Conservation (phyloP, 2,113 vertebrate genomes). For the Megatriorchis doriae region DNA sequence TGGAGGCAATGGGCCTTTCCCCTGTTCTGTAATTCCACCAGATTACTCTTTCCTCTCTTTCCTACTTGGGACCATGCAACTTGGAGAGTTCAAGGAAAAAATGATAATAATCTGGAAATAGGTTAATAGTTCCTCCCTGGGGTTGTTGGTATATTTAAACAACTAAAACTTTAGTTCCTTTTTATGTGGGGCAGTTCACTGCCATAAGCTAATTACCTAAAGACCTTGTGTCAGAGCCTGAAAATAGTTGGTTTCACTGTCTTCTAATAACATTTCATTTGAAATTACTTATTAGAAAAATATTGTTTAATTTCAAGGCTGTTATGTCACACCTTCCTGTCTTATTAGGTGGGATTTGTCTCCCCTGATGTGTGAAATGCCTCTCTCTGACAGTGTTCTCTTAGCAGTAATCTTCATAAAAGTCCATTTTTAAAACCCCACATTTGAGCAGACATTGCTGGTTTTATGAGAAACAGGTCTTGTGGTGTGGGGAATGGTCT, state of each 20-base stretch:
- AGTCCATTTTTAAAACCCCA: not conserved
- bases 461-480: not conserved
- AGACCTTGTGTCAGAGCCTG: not conserved
- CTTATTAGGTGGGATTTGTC: not conserved
- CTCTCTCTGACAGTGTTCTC: rapidly evolving
- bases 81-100: not conserved
- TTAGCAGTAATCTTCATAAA: not conserved
- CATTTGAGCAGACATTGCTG: not conserved
- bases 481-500: not conserved
- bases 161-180: not conserved
- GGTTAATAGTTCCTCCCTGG: not conserved
- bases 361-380: not conserved
- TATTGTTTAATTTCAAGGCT: not conserved
- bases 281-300: not conserved
- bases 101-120: not conserved
- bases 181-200: not conserved
- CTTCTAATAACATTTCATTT: not conserved
- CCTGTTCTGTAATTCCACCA: not conserved
- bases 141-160: not conserved
- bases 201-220: not conserved
- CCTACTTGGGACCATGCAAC: not conserved
- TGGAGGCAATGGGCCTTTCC: rapidly evolving
- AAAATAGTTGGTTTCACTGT: not conserved
- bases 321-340: not conserved
- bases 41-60: not conserved